Base-by-base conservation (phyloP, 2,888 invertebrate genomes). In the Drosophila fulvimacula region DNA sequence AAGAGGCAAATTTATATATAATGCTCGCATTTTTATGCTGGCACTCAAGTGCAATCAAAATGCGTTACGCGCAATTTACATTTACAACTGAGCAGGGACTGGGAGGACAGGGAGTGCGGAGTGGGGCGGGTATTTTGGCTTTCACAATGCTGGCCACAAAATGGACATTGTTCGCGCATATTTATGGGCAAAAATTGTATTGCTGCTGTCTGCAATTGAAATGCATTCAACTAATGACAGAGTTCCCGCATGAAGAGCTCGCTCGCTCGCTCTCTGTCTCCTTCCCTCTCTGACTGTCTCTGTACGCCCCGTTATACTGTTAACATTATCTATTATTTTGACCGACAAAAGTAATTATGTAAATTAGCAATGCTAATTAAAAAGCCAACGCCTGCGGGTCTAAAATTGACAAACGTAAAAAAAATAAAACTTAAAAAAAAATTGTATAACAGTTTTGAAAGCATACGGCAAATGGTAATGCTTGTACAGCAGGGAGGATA, bases 41-140 rank as follows among this genome's bases (percentile, higher is more conserved):
- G 59, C 82, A 76, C 84, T 88, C 86, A 83, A 84, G 74, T 75
- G 77, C 87, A 85, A 87, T 88, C 83, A 83, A 88, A 88, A 68
- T 86, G 81, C 73, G 83, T 78, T 78, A 88, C 88, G 81, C 78
- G 73, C 69, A 76, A 76, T 79, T 88, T 83, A 67, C 82, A 82
- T 86, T 82, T 71, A 62, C 73, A 77, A 62, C 55, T 72, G 71
- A 44, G 49, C 17, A 15, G 5, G 11, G 41, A 1, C 0, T 9
- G 1, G 27, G 0, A 11, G 19, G 9, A 21, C 9, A 34, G 1
- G 19, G 19, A 0, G 32, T 6, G 42, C 30, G 30, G 30, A 30
- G 30, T 2, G 30, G 10, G 48, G 27, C 13, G 13, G 27, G 30
- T 27, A 30, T 48, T 32, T 48, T 53, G 39, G 55, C 41, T 38